Base-by-base conservation (phyloP, 2,888 invertebrate genomes). In the Drosophila villosipedis region DNA sequence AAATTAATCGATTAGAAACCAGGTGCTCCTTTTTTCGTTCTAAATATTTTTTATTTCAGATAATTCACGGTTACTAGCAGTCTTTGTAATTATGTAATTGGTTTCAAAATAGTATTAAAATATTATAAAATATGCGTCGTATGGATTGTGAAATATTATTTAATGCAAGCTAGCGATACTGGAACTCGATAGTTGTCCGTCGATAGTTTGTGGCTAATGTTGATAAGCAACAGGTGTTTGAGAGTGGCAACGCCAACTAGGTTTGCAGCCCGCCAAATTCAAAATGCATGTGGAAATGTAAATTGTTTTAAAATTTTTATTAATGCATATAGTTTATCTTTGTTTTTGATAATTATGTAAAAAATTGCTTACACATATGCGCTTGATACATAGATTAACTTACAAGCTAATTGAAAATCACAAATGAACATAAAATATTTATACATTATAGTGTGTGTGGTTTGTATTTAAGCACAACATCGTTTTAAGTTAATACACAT, bases 351-450 rank as follows among this genome's bases (percentile, higher is more conserved):
- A 84, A 85, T 85, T 82, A 83, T 84, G 71, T 85, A 84, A 83
- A 84, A 89, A 84, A 83, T 90, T 82, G 89, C 84, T 90, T 84
- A 84, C 52, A 77, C 52, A 71, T 89, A 84, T 71, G 83, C 84
- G 84, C 68, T 80, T 73, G 91, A 85, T 85, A 89, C 74, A 90
- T 90, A 84, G 70, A 61, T 91, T 91, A 80, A 80, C 82, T 82
- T 85, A 85, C 82, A 68, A 68, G 76, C 85, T 85, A 85, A 69
- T 89, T 91, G 91, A 85, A 85, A 85, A 85, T 85, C 85, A 85
- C 85, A 85, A 85, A 85, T 91, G 91, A 85, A 91, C 85, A 85
- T 85, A 85, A 87, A 85, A 90, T 90, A 88, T 90, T 91, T 85
- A 91, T 89, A 85, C 90, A 85, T 78, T 76, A 87, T 88, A 89